Conservation (phyloP, 2,888 invertebrate genomes). For the Latrodectus elegans region DNA sequence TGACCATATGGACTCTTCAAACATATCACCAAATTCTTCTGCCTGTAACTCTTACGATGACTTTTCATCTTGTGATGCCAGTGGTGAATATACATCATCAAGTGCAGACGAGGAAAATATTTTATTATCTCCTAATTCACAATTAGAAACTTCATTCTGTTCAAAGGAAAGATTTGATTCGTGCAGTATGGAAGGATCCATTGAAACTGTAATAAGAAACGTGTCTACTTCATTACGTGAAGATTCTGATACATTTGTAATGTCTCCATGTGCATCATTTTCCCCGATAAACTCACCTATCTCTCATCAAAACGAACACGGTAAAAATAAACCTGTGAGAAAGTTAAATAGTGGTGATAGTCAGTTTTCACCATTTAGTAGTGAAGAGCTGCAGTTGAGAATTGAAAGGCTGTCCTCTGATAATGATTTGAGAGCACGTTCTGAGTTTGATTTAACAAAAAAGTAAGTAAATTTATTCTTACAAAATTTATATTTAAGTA, state of each 20-base stretch:
- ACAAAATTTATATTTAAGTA: neutral
- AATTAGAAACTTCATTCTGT: constrained; percentile 21
- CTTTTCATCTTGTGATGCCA: constrained; percentile 83
- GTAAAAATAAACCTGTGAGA: neutral
- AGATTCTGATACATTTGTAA: neutral
- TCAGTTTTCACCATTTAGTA: neutral
- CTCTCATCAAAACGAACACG: neutral
- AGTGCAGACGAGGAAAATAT: constrained; percentile 54
- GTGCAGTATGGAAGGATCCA: constrained; percentile 34
- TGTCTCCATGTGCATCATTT: constrained; percentile 3
- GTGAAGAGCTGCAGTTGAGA: neutral
- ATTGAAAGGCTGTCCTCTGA: neutral
- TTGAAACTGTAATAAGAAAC: constrained; percentile 37
- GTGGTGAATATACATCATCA: constrained; percentile 88
- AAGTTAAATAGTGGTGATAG: neutral
- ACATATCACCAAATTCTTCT: neutral
- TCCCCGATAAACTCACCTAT: constrained; percentile 3
- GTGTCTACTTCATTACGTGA: neutral
- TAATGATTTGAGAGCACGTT: neutral
- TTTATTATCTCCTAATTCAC: constrained; percentile 24
- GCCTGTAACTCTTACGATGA: constrained; percentile 13
- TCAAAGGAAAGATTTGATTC: constrained; percentile 25
- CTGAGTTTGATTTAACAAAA: neutral
- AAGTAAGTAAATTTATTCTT: neutral
- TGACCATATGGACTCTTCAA: neutral